Evolutionary conservation across 2,797 vertebrate genomes (phyloP).

Genomic region (Falco concolor): DNA sequence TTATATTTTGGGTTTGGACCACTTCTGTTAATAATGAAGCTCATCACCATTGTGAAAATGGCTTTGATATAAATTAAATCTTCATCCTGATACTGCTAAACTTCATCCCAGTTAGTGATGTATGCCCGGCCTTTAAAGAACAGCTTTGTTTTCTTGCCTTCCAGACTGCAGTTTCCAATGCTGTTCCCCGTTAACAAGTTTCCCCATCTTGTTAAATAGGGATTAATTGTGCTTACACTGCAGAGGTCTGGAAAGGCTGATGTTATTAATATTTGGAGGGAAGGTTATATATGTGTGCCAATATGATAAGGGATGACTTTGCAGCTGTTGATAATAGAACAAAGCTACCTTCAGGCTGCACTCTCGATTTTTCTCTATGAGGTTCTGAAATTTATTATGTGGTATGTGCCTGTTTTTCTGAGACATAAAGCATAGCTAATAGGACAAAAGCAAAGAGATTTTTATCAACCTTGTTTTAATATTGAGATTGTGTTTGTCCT

Average conservation of each 20-base stretch:
- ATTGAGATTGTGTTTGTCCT: constrained; percentile 17
- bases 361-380: not conserved
- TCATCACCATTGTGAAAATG: not conserved
- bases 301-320: not conserved
- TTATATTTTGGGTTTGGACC: not conserved
- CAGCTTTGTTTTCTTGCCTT: not conserved
- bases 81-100: not conserved
- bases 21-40: not conserved
- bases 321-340: not conserved
- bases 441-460: constrained; percentile 7
- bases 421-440: not conserved
- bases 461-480: constrained; percentile 31
- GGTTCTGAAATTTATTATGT: not conserved
- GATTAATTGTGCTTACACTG: not conserved
- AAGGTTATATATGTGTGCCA: not conserved
- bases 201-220: not conserved
- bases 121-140: not conserved
- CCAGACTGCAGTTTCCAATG: not conserved
- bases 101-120: not conserved
- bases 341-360: not conserved
- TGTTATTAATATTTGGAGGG: not conserved
- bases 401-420: not conserved
- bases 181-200: not conserved
- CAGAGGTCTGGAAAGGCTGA: not conserved
- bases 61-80: not conserved